Conservation (phyloP, 2,797 vertebrate genomes). For the Cichlasoma orientale region DNA sequence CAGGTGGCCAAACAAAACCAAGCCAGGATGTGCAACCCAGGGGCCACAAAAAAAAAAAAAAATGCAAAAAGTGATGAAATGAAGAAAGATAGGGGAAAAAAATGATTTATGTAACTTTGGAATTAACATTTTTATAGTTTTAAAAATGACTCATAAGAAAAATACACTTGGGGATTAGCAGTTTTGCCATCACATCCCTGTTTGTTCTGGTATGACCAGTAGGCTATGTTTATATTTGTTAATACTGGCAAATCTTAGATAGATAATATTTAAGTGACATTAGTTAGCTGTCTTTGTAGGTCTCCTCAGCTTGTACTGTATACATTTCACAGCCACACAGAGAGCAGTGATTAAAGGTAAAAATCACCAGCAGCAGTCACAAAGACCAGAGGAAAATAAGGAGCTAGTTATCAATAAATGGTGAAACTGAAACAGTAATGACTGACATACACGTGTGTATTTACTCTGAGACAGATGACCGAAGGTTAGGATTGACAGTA, state of each 20-base stretch:
- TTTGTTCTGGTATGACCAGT: background rate
- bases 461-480: background rate
- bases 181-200: background rate
- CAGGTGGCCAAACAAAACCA: background rate
- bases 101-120: background rate
- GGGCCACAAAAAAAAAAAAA: background rate
- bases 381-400: background rate
- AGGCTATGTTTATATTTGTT: background rate
- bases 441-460: background rate
- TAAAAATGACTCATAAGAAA: background rate
- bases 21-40: background rate
- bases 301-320: background rate
- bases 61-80: background rate
- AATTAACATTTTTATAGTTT: background rate
- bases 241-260: background rate
- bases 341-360: background rate
- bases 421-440: background rate
- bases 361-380: background rate
- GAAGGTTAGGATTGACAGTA: background rate
- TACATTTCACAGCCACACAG: background rate
- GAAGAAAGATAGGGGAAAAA: background rate
- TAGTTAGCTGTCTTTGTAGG: background rate
- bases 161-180: background rate
- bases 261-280: background rate
- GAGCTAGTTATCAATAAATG: background rate